Evolutionary conservation across 2,888 invertebrate genomes (phyloP), one percentile per base, ranked within the genome.

Genomic region (Oscheius myriophilus): DNA sequence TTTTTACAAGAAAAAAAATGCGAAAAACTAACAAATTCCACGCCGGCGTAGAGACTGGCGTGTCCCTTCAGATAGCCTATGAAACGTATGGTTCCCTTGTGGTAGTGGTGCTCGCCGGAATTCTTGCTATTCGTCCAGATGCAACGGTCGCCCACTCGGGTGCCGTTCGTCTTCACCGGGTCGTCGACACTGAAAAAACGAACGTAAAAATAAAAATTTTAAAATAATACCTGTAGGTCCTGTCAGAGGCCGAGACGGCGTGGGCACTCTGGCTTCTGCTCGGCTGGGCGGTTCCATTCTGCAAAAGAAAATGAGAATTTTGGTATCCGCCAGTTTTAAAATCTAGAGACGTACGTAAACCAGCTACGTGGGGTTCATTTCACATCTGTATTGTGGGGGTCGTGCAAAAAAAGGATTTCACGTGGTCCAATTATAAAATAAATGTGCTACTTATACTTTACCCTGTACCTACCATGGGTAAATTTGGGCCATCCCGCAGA

Each of bases 11-110:
- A 6, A 26, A 43, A 14, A 33, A 33, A 3, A 33, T 33, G 3
- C 9, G 3, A 42, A 59, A 33, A 43, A 71, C 89, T 87, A 84
- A 90, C 90, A 87, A 90, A 89, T 84, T 90, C 89, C 2, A 90
- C 87, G 33, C 90, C 90, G 63, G 90, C 89, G 71, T 89, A 89
- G 23, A 88, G 87, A 42, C 84, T 85, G 14, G 75, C 64, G 64
- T 87, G 87, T 73, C 88, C 89, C 6, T 89, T 88, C 33, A 90
- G 83, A 43, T 84, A 83, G 1, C 90, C 90, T 52, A 90, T 87
- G 89, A 90, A 90, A 72, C 87, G 87, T 21, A 90, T 89, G 1
- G 84, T 83, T 16, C 89, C 90, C 71, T 84, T 82, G 76, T 90
- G 89, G 1, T 89, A 88, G 0, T 57, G 45, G n/a, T 39, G 21